These are phyloP conservation scores for Cryptophagus acutangulus DNA, from an alignment of 2,888 invertebrate species.

Conservation along the genomic window DNA sequence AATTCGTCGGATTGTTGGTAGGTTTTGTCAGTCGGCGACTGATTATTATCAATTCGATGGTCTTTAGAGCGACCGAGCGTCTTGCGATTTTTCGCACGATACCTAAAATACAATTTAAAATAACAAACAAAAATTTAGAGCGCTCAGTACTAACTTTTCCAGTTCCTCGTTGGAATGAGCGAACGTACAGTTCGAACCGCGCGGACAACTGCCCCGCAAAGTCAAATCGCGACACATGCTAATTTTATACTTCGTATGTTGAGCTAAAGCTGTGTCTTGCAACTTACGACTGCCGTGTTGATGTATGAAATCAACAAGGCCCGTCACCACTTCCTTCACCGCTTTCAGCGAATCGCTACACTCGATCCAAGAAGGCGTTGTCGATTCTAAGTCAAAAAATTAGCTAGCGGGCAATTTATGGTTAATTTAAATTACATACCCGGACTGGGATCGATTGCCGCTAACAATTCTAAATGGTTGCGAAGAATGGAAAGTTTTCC, in stretches of 20 bases:
- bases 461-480: conserved; percentile 76
- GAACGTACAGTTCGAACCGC: conserved; percentile 84
- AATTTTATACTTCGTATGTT: conserved; percentile 78
- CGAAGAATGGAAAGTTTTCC: conserved; percentile 73
- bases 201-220: conserved; percentile 74
- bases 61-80: conserved; percentile 44
- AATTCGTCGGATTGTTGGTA: conserved; percentile 40
- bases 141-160: conserved; percentile 58
- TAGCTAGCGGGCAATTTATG: conserved; percentile 8
- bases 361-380: conserved; percentile 59
- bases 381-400: conserved; percentile 51
- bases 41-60: conserved; percentile 40
- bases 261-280: conserved; percentile 55
- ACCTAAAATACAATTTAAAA: conserved; percentile 41
- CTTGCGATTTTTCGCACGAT: conserved; percentile 63
- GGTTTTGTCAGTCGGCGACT: conserved; percentile 38
- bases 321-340: conserved; percentile 67
- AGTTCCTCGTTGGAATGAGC: conserved; percentile 89
- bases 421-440: conserved; percentile 49
- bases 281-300: conserved; percentile 66
- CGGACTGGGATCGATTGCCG: conserved; percentile 80
- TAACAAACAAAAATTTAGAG: background rate
- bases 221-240: conserved; percentile 84
- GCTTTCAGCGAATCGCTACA: conserved; percentile 64
- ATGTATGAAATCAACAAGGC: conserved; percentile 71